Conservation (phyloP, 2,797 vertebrate genomes). For the Benthosema pterotum region DNA sequence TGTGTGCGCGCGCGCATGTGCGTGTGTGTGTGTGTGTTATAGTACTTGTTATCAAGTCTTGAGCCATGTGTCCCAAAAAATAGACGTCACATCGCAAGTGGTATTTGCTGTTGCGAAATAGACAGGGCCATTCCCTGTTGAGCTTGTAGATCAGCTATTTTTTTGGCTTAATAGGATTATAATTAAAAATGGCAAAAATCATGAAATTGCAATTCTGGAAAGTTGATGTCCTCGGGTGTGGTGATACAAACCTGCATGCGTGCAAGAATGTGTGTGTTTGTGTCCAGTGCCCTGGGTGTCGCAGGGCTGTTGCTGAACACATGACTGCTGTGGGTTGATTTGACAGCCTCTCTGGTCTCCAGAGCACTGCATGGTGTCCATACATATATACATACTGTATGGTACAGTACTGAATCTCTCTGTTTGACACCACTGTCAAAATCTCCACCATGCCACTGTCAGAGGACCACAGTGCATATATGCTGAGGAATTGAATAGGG, state of each 20-base stretch:
- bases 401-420: conserved; percentile 41
- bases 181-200: too few relatives aligned
- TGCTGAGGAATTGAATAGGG: conserved; percentile 27
- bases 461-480: conserved; percentile 42
- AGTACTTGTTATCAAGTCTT: too few relatives aligned
- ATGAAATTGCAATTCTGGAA: too few relatives aligned
- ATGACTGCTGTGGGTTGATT: conserved; percentile 31
- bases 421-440: conserved; percentile 56
- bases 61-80: too few relatives aligned
- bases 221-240: too few relatives aligned
- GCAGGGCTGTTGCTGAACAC: too few relatives aligned
- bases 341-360: conserved; percentile 19
- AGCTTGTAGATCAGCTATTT: too few relatives aligned
- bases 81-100: too few relatives aligned
- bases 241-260: background rate
- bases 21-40: background rate
- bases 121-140: background rate
- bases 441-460: conserved; percentile 57
- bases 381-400: background rate
- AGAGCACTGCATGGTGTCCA: conserved; percentile 28
- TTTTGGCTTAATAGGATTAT: too few relatives aligned
- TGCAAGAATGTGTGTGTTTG: background rate
- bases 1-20: background rate
- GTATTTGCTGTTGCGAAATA: too few relatives aligned
- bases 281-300: background rate